These are phyloP conservation scores for Araneus ventricosus DNA, from an alignment of 1,140 invertebrate genomes.

Conservation along the genomic window DNA sequence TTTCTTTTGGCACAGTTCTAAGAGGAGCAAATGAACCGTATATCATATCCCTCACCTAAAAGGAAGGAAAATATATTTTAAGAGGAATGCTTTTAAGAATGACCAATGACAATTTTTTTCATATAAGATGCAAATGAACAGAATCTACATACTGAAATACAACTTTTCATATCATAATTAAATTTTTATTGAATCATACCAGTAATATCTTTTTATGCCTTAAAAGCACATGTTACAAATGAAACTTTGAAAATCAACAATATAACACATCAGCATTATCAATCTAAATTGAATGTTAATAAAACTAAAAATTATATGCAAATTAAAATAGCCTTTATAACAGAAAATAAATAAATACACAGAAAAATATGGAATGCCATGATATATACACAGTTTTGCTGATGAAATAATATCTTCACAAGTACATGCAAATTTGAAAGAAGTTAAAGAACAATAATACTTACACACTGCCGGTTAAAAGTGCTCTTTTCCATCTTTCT, in stretches of 20 bases:
- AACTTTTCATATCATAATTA: too few relatives aligned
- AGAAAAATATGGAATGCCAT: too few relatives aligned
- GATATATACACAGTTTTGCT: too few relatives aligned
- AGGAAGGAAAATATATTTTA: not conserved
- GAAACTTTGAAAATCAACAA: not conserved
- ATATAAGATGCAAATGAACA: too few relatives aligned
- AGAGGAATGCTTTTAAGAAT: not conserved
- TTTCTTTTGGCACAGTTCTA: slow-evolving; percentile 54
- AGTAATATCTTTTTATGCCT: not conserved
- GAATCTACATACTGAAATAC: too few relatives aligned
- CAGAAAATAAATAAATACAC: too few relatives aligned
- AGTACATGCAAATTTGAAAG: not conserved
- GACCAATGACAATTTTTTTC: not conserved
- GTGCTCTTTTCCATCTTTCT: not conserved
- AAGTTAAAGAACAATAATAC: not conserved
- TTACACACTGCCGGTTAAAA: slow-evolving; percentile 24
- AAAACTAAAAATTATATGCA: too few relatives aligned
- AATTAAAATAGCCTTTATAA: too few relatives aligned
- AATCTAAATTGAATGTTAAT: not conserved
- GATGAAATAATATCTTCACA: not conserved
- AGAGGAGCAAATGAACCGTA: slow-evolving; percentile 60
- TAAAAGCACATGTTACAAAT: not conserved
- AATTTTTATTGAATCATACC: not conserved
- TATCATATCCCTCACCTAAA: slow-evolving; percentile 64
- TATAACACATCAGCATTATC: not conserved